A percentile compares a stretch with the other conserved stretches of the same genome.
These are phyloP conservation scores for Pteruthius melanotis DNA, from an alignment of 2,113 vertebrate genomes.

Conservation along the genomic window DNA sequence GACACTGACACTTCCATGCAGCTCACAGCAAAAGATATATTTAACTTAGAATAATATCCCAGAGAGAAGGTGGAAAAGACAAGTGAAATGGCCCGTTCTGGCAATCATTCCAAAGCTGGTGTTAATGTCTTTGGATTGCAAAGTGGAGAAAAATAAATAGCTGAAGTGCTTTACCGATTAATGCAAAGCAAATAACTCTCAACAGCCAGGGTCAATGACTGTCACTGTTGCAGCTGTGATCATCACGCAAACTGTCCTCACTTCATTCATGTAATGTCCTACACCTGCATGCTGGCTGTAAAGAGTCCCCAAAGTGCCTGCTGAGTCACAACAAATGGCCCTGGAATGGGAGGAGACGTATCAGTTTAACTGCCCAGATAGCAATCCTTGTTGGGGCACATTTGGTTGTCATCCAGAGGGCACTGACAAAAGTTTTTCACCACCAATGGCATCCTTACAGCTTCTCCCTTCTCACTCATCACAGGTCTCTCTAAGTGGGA, in stretches of 20 bases:
- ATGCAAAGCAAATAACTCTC: slow-evolving; percentile 52
- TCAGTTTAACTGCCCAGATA: slow-evolving; percentile 1
- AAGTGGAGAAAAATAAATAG: slow-evolving; percentile 51
- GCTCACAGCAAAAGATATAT: neutral
- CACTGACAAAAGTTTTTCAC: neutral
- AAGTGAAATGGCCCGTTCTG: slow-evolving; percentile 2
- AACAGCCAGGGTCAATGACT: slow-evolving; percentile 39
- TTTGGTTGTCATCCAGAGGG: slow-evolving; percentile 4
- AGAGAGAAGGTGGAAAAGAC: neutral
- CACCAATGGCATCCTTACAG: neutral
- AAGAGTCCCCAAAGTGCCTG: slow-evolving; percentile 10
- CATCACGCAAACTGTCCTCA: slow-evolving; percentile 9
- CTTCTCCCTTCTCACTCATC: neutral
- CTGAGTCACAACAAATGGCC: slow-evolving; percentile 25
- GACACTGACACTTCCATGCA: neutral
- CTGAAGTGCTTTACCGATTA: slow-evolving; percentile 31
- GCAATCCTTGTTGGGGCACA: neutral
- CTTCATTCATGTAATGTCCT: slow-evolving; percentile 24
- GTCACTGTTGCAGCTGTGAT: slow-evolving; percentile 41
- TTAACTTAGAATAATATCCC: slow-evolving; percentile 9
- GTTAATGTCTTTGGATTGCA: slow-evolving; percentile 19
- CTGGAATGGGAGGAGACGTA: neutral
- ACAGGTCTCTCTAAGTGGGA: neutral
- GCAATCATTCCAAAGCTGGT: slow-evolving; percentile 24
- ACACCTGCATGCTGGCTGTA: slow-evolving; percentile 23